phyloP scores from a whole-genome alignment of 2,888 invertebrate species.

The Phyto melanocephala region DNA sequence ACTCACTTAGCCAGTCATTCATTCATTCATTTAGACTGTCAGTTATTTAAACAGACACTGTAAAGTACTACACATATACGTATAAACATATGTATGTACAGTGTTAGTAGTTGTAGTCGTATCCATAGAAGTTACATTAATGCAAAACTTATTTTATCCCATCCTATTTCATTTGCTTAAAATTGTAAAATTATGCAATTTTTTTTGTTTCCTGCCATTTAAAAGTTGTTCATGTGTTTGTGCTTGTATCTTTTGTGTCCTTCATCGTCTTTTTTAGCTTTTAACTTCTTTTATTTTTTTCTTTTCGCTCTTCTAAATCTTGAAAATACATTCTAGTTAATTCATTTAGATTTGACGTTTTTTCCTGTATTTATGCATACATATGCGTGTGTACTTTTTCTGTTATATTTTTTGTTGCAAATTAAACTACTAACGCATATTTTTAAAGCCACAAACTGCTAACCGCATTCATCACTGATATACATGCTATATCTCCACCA shows the following conservation, averaged over 20 bases:
- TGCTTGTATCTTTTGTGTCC: neutral
- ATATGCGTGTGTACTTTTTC: neutral
- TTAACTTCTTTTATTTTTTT: conserved; percentile 1
- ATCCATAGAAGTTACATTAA: conserved; percentile 1
- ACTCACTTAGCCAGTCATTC: conserved; percentile 16
- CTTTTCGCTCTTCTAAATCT: neutral
- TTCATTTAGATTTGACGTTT: conserved; percentile 13
- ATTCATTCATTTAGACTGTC: conserved; percentile 32
- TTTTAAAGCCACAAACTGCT: conserved; percentile 51
- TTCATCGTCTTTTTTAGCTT: neutral
- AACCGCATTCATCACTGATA: conserved; percentile 52
- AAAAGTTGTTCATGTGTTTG: conserved; percentile 2
- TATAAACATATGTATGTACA: neutral
- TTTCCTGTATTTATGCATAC: neutral
- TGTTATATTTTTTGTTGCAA: neutral
- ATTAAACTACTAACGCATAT: conserved; percentile 56
- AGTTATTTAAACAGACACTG: conserved; percentile 31
- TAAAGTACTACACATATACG: neutral
- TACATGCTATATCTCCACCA: neutral
- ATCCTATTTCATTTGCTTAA: conserved; percentile 42
- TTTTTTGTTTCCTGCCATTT: conserved; percentile 9
- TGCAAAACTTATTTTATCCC: conserved; percentile 22
- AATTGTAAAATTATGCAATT: conserved; percentile 54
- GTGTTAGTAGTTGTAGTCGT: neutral
- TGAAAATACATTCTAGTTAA: neutral